Evolutionary conservation across 2,888 invertebrate species (phyloP).

Genomic region (Apocheima hispidaria): DNA sequence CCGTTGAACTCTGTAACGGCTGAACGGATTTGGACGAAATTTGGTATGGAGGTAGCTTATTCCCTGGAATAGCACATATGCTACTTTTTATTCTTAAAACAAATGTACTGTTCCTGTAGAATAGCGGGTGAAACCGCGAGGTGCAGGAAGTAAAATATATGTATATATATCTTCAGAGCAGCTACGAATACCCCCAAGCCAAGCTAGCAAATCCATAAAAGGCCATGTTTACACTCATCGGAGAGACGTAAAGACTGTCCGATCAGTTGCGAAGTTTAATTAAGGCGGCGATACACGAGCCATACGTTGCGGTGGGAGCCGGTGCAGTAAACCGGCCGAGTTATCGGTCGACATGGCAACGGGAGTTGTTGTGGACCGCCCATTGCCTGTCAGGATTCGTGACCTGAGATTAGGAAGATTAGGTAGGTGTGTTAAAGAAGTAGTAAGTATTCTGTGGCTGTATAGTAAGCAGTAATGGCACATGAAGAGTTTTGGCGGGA

Average conservation of each 20-base stretch:
- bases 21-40: no score
- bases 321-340: constrained; percentile 38
- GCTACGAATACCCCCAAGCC: background rate
- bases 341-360: constrained; percentile 34
- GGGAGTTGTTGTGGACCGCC: constrained; percentile 31
- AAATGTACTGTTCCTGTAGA: no score
- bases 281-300: constrained; percentile 31
- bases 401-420: constrained; percentile 13
- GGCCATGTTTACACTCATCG: constrained; percentile 14
- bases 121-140: no score
- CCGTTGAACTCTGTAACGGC: no score
- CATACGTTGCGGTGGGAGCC: constrained; percentile 31
- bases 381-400: constrained; percentile 31
- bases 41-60: no score
- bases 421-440: background rate
- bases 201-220: constrained; percentile 20
- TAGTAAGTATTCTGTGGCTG: no score
- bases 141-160: no score
- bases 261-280: constrained; percentile 42
- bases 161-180: no score
- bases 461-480: no score
- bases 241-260: constrained; percentile 23
- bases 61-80: no score
- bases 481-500: no score
- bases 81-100: no score